Percentiles rank a stretch among this genome's conserved stretches.
phyloP scores from a whole-genome alignment of 2,888 invertebrate genomes.

The Pteria penguin region DNA sequence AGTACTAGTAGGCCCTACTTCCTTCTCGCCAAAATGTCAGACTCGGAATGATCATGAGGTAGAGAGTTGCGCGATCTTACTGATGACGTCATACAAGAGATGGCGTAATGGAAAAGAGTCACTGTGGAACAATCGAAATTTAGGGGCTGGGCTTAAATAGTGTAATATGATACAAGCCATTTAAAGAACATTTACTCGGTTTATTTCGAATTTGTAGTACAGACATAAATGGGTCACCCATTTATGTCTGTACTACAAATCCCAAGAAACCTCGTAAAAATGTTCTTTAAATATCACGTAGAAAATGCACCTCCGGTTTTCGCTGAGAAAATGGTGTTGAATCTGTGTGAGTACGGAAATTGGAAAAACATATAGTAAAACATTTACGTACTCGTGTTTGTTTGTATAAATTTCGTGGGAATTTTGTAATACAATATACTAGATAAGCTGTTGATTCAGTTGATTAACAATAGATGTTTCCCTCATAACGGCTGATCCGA shows the following conservation, averaged over 20 bases:
- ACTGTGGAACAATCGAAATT: neutral
- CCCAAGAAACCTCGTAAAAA: neutral
- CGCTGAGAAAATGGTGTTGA: too few species aligned
- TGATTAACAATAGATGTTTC: too few species aligned
- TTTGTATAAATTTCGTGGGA: too few species aligned
- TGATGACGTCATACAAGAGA: neutral
- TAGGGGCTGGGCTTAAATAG: neutral
- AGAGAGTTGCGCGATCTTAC: neutral
- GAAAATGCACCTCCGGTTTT: too few species aligned
- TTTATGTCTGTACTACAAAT: neutral
- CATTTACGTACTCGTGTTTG: too few species aligned
- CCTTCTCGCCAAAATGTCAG: neutral
- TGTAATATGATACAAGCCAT: neutral
- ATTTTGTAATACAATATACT: too few species aligned
- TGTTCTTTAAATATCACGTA: neutral
- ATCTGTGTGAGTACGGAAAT: too few species aligned
- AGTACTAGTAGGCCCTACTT: neutral
- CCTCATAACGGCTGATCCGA: too few species aligned
- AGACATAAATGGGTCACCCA: neutral
- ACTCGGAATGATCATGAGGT: neutral
- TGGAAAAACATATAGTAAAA: too few species aligned
- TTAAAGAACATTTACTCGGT: slow-evolving; percentile 9
- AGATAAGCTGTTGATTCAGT: too few species aligned
- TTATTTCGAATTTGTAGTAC: neutral
- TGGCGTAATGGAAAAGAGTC: neutral